Base-by-base conservation (phyloP, 2,797 vertebrate genomes). In the Eurystomus glaucurus region DNA sequence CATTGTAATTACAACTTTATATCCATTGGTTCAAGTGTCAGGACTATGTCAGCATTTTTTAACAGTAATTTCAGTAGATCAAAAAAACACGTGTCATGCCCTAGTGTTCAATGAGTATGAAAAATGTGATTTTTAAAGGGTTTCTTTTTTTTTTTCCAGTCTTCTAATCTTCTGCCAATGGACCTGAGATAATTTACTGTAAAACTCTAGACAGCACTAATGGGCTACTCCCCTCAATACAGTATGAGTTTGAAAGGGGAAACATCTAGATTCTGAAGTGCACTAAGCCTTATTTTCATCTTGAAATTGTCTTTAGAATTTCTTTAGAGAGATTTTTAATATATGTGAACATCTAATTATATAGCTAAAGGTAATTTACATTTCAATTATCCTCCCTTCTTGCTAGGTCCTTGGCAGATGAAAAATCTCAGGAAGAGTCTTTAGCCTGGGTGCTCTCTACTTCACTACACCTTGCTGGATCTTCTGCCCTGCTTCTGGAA, bases 101-200 rank as follows among this genome's bases (percentile, higher is more conserved):
- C 57, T 64, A 64, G n/a, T 52, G 69, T 81, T 93, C 31, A 69
- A 17, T 31, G 45, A 86, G 28, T 72, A 75, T 9, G 46, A 94
- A 96, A 93, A 92, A 84, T 10, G 29, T 0, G 5, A 46, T 83
- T 94, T 94, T 28, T 21, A 29, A 51, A 29, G 20, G 10, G 35
- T 29, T 51, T 9, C 10, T 46, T 62, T 31, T 37, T 54, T 51
- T 51, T 65, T 17, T 43, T 43, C 16, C 16, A n/a, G 54, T 82
- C 68, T 89, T 96, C 66, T 93, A 60, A 91, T 91, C 64, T 92
- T 90, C 68, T 79, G 76, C 64, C 69, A 90, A 4, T 57, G 31
- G 9, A 19, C 68, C 74, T 39, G 61, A 91, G 74, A 68, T 51
- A 75, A 78, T 81, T 93, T 86, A 85, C 83, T 88, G 20, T 48